Evolutionary conservation across 2,113 vertebrate species (phyloP).

Genomic region (Triplophysa rosa): DNA sequence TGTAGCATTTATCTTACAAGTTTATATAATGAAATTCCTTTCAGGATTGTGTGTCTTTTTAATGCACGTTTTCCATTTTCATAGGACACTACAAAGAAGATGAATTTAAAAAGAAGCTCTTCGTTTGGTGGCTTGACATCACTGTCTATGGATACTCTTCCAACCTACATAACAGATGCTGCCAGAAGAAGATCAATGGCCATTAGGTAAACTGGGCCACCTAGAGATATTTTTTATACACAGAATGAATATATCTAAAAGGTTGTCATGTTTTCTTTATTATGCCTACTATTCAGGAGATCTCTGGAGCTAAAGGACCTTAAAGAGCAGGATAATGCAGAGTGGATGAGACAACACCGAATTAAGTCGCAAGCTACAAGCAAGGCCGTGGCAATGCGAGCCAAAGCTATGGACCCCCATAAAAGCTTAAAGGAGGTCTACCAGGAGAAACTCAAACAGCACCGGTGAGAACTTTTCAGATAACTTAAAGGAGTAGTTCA

Average conservation of each 20-base stretch:
- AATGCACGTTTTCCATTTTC: conserved; percentile 14
- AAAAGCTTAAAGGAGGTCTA: conserved; percentile 83
- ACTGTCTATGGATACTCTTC: conserved; percentile 86
- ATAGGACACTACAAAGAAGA: conserved; percentile 63
- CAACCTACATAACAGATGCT: conserved; percentile 87
- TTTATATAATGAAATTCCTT: background rate
- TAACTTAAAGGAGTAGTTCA: too few relatives aligned
- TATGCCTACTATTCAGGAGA: conserved; percentile 68
- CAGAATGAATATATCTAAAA: background rate
- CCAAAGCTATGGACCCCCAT: conserved; percentile 88
- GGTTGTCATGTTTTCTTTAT: background rate
- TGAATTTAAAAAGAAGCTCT: conserved; percentile 72
- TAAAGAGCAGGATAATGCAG: conserved; percentile 71
- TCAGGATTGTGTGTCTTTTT: background rate
- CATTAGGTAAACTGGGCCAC: conserved; percentile 76
- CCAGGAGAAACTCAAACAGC: conserved; percentile 79
- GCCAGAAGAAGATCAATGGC: conserved; percentile 81
- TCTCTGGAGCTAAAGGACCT: conserved; percentile 80
- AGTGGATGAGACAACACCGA: conserved; percentile 81
- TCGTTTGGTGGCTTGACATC: conserved; percentile 80
- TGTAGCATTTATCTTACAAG: background rate
- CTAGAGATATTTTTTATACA: background rate
- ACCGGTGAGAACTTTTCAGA: conserved; percentile 73
- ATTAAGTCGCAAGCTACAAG: conserved; percentile 80
- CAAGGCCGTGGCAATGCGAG: conserved; percentile 78